Base-by-base conservation (phyloP, 2,113 vertebrate species). In the Prietella phreatophila region DNA sequence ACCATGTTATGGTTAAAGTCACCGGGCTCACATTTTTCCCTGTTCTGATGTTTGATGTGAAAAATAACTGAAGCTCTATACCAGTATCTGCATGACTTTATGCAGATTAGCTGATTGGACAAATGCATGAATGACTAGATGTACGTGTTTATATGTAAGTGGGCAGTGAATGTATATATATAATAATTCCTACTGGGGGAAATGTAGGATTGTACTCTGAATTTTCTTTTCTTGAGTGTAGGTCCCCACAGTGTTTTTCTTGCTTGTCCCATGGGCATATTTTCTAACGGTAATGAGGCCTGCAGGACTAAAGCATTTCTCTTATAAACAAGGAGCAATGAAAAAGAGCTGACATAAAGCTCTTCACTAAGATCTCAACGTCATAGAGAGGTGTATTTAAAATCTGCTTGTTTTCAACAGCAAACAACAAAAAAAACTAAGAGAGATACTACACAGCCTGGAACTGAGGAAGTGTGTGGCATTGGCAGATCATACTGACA, bases 281-380 rank as follows among this genome's bases (percentile, higher is more conserved):
- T 95, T 95, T 94, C 92, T 93, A 92, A 93, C 94, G 95, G 93
- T 96, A 96, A 96, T 95, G 95, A 95, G 94, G 94, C 95, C 94
- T 95, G 91, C 92, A 93, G 93, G 95, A 95, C 94, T 92, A 92
- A 92, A 94, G 92, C 93, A 92, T 92, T 94, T 85, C 91, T 92
- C 93, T 95, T 94, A 94, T 94, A 95, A 94, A 93, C 87, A 36
- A 90, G 93, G 92, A 94, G 94, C 94, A 95, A 95, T 95, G 94
- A 94, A 93, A 94, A 93, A 93, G 91, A 91, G 93, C 94, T 95
- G 94, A 93, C 94, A 95, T 92, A 92, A 91, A 92, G 94, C 92
- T 94, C 89, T 92, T 93, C 92, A 27, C 88, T 92, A 90, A 94
- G 94, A 94, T 92, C 89, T 91, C 92, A 95, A 95, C 95, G 95